A percentile compares a stretch with the other conserved stretches of the same genome.
Evolutionary conservation across 2,888 invertebrate species (phyloP).

Genomic region (Lasioglossum pauxillum): DNA sequence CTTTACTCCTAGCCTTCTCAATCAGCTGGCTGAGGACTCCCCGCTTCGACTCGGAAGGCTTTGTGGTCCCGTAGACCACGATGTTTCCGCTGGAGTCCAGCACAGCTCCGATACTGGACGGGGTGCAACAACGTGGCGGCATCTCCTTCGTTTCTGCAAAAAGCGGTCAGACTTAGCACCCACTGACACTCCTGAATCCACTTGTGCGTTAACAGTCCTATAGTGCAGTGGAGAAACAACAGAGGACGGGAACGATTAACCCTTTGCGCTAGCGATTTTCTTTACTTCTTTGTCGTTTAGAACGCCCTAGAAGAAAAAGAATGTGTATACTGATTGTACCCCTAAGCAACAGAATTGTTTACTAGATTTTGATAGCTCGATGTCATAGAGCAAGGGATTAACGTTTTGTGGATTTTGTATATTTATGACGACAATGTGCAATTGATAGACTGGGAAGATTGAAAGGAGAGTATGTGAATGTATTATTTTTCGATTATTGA

Average conservation of each 20-base stretch:
- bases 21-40: constrained; percentile 86
- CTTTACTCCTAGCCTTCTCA: constrained; percentile 86
- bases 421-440: no score
- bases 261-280: not conserved
- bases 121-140: constrained; percentile 80
- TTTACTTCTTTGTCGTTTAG: not conserved
- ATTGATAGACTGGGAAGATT: no score
- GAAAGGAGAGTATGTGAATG: no score
- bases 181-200: not conserved
- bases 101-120: constrained; percentile 79
- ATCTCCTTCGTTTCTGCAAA: constrained; percentile 79
- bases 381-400: no score
- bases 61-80: constrained; percentile 80
- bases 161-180: not conserved
- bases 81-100: constrained; percentile 82
- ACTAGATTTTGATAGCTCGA: not conserved
- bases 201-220: not conserved
- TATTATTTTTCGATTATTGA: no score
- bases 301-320: not conserved
- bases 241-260: not conserved
- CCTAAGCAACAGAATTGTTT: not conserved
- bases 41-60: constrained; percentile 75
- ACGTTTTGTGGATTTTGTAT: no score
- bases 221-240: not conserved
- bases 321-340: not conserved